Conservation (phyloP, 2,113 vertebrate species). For the Gavia stellata region DNA sequence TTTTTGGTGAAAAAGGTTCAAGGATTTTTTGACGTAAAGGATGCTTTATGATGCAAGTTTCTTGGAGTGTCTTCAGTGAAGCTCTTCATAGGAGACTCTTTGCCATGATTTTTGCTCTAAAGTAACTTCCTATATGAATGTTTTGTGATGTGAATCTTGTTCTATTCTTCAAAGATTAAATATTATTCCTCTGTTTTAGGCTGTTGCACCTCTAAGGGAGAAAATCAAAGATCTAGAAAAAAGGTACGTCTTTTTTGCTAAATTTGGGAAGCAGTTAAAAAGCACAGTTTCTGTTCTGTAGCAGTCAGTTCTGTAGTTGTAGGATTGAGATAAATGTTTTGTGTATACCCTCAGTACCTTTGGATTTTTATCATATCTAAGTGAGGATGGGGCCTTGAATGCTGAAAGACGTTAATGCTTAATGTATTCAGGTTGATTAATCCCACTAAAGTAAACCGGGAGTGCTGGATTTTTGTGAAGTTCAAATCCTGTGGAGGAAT, state of each 20-base stretch:
- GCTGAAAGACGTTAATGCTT: background rate
- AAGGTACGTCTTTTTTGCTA: slow-evolving; percentile 70
- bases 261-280: background rate
- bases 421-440: background rate
- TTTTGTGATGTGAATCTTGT: background rate
- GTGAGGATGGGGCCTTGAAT: background rate
- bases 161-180: background rate
- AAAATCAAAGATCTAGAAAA: slow-evolving; percentile 84
- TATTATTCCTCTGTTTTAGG: slow-evolving; percentile 60
- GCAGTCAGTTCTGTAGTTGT: background rate
- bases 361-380: background rate
- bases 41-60: background rate
- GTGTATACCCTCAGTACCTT: background rate
- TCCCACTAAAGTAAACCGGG: background rate
- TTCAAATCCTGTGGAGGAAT: background rate
- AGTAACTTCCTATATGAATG: background rate
- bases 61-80: background rate
- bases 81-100: background rate
- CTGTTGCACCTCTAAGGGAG: slow-evolving; percentile 79
- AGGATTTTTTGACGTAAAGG: background rate
- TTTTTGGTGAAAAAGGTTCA: background rate
- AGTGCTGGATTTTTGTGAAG: background rate
- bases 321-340: background rate
- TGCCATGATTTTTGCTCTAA: background rate
- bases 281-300: background rate